A percentile compares a stretch with the other conserved stretches of the same genome.
Conservation (phyloP, 2,797 vertebrate species). For the Neopelma chrysocephalum region DNA sequence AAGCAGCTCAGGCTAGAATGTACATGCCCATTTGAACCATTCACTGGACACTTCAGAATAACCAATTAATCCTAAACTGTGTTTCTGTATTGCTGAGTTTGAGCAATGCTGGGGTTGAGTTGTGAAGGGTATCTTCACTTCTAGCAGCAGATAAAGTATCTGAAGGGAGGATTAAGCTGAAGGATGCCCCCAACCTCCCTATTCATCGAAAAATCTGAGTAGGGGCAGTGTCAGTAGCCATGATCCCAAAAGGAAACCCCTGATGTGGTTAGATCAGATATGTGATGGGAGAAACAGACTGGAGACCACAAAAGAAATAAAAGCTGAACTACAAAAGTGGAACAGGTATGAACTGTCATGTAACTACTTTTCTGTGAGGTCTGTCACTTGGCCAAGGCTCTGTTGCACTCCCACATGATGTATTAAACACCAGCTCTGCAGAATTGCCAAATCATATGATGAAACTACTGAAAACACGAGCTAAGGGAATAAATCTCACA, state of each 20-base stretch:
- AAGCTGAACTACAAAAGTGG: neutral
- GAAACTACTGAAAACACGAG: neutral
- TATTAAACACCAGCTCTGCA: neutral
- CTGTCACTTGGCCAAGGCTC: neutral
- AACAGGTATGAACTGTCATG: neutral
- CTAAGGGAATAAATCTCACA: constrained; percentile 24
- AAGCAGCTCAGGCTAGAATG: neutral
- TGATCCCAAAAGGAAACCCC: neutral
- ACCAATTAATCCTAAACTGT: neutral
- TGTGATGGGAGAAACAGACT: neutral
- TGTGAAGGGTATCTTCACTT: neutral
- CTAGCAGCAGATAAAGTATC: neutral
- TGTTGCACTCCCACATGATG: neutral
- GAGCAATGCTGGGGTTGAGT: neutral
- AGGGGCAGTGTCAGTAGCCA: neutral
- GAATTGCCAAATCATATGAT: constrained; percentile 23
- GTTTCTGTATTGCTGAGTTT: neutral
- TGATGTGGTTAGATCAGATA: neutral
- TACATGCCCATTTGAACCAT: neutral
- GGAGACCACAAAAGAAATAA: neutral
- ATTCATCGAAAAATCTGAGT: neutral
- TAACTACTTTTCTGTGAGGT: neutral
- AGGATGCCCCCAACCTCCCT: neutral
- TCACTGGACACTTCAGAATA: neutral
- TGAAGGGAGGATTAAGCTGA: neutral